These are phyloP conservation scores for Zeuzera pyrina DNA, from an alignment of 2,888 invertebrate genomes.

Conservation along the genomic window DNA sequence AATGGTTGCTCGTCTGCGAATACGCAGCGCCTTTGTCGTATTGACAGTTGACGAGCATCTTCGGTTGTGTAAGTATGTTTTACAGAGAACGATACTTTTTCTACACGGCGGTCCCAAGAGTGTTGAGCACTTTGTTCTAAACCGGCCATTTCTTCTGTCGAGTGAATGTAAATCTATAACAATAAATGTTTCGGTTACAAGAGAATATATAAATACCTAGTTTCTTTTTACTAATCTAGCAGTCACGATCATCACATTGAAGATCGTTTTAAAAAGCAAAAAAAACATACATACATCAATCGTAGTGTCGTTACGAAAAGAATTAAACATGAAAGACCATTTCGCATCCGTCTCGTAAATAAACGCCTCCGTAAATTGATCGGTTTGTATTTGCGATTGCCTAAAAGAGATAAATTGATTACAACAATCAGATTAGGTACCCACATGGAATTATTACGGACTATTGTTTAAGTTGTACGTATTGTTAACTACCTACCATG, in stretches of 20 bases:
- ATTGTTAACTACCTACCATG: constrained; percentile 49
- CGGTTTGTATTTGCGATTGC: constrained; percentile 45
- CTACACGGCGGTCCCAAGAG: constrained; percentile 76
- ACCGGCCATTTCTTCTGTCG: constrained; percentile 80
- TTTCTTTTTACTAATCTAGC: too few relatives aligned
- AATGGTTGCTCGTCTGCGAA: constrained; percentile 79
- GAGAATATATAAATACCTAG: too few relatives aligned
- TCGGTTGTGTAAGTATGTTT: constrained; percentile 85
- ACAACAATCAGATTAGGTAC: constrained; percentile 10
- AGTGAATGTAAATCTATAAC: constrained; percentile 76
- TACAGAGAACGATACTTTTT: constrained; percentile 77
- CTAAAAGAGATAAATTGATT: constrained; percentile 26
- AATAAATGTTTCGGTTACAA: too few relatives aligned
- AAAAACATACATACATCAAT: constrained; percentile 44
- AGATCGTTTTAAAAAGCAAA: too few relatives aligned
- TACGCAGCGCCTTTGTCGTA: constrained; percentile 80
- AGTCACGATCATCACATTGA: too few relatives aligned
- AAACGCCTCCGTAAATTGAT: constrained; percentile 61
- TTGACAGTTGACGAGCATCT: constrained; percentile 78
- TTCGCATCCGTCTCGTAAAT: constrained; percentile 79
- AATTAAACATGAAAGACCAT: constrained; percentile 75
- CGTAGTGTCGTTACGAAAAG: constrained; percentile 54
- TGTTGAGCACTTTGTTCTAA: constrained; percentile 80
- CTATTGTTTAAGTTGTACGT: not conserved
- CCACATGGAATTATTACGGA: constrained; percentile 1